These are phyloP conservation scores for Drosophila subpulchrella DNA, from an alignment of 1,140 invertebrate genomes.

Conservation along the genomic window DNA sequence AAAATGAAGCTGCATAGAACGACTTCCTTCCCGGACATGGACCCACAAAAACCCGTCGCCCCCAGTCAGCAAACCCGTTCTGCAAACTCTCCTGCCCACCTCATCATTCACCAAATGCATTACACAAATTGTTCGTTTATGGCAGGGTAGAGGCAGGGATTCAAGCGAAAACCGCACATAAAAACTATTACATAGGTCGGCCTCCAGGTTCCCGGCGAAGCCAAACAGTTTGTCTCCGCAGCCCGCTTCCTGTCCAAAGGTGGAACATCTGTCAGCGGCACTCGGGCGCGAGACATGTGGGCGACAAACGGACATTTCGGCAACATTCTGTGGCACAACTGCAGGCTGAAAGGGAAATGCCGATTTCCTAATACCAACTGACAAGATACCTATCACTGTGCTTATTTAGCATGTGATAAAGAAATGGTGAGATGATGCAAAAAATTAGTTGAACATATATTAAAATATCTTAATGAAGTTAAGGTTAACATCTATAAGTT, in stretches of 20 bases:
- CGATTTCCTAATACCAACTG: background rate
- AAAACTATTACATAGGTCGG: constrained; percentile 37
- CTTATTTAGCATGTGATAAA: background rate
- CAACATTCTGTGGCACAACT: constrained; percentile 34
- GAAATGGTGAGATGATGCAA: background rate
- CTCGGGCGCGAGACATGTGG: constrained; percentile 49
- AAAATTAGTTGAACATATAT: too few species aligned
- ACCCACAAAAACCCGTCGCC: constrained; percentile 22
- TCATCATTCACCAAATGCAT: constrained; percentile 50
- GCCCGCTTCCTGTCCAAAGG: constrained; percentile 36
- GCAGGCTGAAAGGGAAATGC: background rate
- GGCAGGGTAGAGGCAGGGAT: constrained; percentile 30
- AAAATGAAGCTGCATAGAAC: constrained; percentile 33
- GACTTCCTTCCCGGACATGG: constrained; percentile 33
- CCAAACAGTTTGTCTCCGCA: constrained; percentile 19
- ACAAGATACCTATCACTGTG: background rate
- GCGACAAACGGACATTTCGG: constrained; percentile 52
- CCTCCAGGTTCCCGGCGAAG: constrained; percentile 10
- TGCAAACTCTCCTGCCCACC: constrained; percentile 3
- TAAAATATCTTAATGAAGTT: too few species aligned
- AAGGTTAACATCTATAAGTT: too few species aligned
- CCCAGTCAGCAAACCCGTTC: background rate
- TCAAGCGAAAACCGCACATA: constrained; percentile 48
- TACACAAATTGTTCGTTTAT: constrained; percentile 60
- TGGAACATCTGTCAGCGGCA: constrained; percentile 53